Conservation (phyloP, 2,113 vertebrate species). For the Mobula birostris region DNA sequence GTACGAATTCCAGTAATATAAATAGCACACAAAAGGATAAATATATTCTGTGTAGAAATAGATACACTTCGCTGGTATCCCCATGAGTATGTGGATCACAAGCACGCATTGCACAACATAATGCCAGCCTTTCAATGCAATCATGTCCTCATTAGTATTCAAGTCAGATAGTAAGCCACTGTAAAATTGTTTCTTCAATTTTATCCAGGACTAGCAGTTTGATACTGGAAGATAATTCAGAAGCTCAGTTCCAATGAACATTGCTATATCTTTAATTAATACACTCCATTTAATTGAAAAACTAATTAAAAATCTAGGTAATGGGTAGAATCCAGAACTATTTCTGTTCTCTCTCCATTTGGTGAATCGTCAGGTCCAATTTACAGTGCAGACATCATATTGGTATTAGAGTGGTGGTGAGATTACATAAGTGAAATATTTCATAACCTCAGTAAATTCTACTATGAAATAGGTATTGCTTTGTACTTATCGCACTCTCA, state of each 20-base stretch:
- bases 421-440: not conserved
- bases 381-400: not conserved
- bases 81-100: slow-evolving; percentile 9
- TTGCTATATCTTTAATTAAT: slow-evolving; percentile 20
- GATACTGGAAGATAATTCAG: not conserved
- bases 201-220: slow-evolving; percentile 11
- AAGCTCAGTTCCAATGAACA: slow-evolving; percentile 19
- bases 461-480: not conserved
- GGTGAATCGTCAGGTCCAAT: slow-evolving; percentile 22
- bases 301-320: not conserved
- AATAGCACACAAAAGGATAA: not conserved
- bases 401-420: not conserved
- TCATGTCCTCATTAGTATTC: slow-evolving; percentile 34
- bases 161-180: not conserved
- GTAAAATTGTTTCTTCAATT: slow-evolving; percentile 32
- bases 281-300: not conserved
- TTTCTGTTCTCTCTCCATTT: not conserved
- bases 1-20: not conserved
- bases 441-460: not conserved
- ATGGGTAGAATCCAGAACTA: not conserved
- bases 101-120: not conserved
- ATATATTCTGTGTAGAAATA: slow-evolving; percentile 2
- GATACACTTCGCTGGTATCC: not conserved
- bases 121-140: slow-evolving; percentile 29
- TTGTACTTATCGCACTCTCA: not conserved